A percentile compares a stretch with the other conserved stretches of the same genome.
Evolutionary conservation across 2,888 invertebrate species (phyloP).

Genomic region (Hypena proboscidalis): DNA sequence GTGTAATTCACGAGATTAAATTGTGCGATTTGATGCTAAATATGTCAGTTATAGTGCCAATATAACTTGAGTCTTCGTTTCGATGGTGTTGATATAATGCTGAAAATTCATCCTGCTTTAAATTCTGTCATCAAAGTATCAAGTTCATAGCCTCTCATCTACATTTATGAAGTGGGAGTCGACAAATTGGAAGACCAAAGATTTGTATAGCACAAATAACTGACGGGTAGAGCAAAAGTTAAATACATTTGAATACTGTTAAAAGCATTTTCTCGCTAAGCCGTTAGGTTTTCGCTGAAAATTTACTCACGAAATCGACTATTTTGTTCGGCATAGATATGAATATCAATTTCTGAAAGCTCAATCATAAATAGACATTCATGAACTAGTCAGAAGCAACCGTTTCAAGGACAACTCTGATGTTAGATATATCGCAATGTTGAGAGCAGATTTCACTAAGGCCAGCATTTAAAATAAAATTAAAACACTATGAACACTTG

Average conservation of each 20-base stretch:
- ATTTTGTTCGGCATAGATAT: conserved; percentile 25
- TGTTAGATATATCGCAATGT: conserved; percentile 23
- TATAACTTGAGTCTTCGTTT: conserved; percentile 32
- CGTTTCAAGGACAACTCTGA: conserved; percentile 35
- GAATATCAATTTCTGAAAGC: conserved; percentile 50
- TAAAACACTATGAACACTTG: conserved; percentile 31
- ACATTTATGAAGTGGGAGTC: conserved; percentile 3
- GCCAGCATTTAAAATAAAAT: conserved; percentile 24
- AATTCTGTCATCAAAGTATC: conserved; percentile 5
- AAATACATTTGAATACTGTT: conserved; percentile 7
- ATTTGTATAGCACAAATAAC: conserved; percentile 30
- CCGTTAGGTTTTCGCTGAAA: conserved; percentile 16
- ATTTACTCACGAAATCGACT: conserved; percentile 13
- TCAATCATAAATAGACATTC: conserved; percentile 49
- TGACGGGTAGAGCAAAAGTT: conserved; percentile 23
- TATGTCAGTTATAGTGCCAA: conserved; percentile 41
- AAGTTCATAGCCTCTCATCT: conserved; percentile 1
- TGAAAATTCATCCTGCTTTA: conserved; percentile 16
- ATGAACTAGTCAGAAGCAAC: conserved; percentile 43
- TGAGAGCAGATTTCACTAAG: conserved; percentile 20
- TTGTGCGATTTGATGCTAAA: conserved; percentile 22
- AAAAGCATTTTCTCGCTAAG: conserved; percentile 6
- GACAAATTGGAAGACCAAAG: conserved; percentile 15
- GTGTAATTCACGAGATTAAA: conserved; percentile 28
- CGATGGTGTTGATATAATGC: conserved; percentile 26